Evolutionary conservation across 2,797 vertebrate species (phyloP).

Genomic region (Sparus aurata): DNA sequence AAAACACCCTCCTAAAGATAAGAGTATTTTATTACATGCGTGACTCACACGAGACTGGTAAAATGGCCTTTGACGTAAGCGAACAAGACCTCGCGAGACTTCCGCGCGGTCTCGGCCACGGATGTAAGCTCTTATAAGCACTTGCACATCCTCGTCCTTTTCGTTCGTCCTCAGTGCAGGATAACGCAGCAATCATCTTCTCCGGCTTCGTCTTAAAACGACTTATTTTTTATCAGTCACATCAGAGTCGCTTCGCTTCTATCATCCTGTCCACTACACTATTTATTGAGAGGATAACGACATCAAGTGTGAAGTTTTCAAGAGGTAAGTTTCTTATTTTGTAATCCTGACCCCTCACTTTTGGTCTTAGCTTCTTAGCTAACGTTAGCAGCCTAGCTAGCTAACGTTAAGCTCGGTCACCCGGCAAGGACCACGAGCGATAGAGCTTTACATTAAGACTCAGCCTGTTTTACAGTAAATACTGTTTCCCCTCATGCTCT

Average conservation of each 20-base stretch:
- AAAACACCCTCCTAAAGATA: background rate
- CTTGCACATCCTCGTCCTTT: conserved; percentile 64
- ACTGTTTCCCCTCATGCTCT: no score
- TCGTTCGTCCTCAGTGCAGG: conserved; percentile 91
- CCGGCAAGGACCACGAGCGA: conserved; percentile 34
- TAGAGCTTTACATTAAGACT: background rate
- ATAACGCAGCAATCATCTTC: conserved; percentile 69
- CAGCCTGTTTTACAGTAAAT: no score
- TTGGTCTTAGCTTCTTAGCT: conserved; percentile 44
- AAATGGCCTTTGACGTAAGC: background rate
- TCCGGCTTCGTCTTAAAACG: background rate
- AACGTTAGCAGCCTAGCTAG: conserved; percentile 49
- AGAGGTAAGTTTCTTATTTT: conserved; percentile 49
- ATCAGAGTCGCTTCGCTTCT: background rate
- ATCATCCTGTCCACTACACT: rapidly evolving
- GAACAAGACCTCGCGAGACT: conserved; percentile 68
- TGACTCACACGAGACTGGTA: background rate
- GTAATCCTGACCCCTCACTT: background rate
- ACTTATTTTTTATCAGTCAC: background rate
- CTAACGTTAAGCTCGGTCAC: conserved; percentile 30
- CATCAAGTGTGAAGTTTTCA: background rate
- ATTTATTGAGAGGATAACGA: background rate
- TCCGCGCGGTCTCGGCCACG: rapidly evolving
- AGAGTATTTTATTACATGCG: background rate
- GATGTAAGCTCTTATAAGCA: conserved; percentile 50